These are phyloP conservation scores for Stratiomys singularior DNA, from an alignment of 2,888 invertebrate genomes.

Conservation along the genomic window DNA sequence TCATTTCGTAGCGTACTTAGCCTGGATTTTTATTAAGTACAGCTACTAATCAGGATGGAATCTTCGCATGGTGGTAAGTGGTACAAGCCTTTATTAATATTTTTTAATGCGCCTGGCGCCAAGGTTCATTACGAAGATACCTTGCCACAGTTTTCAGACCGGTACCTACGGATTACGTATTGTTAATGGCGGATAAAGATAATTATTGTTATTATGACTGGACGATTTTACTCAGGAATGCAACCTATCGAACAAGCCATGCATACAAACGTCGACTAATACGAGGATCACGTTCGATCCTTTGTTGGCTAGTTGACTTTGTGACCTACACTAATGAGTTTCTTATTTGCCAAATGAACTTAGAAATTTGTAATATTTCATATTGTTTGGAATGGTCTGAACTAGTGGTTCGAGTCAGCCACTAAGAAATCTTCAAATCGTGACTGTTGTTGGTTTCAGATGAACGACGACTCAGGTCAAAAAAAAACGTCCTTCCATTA, in stretches of 20 bases:
- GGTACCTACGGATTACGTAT: constrained; percentile 3
- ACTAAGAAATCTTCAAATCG: too few species aligned
- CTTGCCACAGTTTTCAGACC: background rate
- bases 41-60: constrained; percentile 13
- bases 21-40: constrained; percentile 11
- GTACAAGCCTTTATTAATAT: constrained; percentile 28
- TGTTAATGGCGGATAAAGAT: constrained; percentile 32
- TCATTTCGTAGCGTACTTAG: background rate
- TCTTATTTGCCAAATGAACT: background rate
- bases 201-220: constrained; percentile 28
- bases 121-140: constrained; percentile 7
- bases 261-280: background rate
- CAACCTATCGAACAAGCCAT: background rate
- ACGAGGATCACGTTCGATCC: background rate
- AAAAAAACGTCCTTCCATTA: too few species aligned
- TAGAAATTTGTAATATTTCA: too few species aligned
- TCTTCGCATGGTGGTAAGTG: constrained; percentile 31
- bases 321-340: background rate
- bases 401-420: too few species aligned
- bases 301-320: background rate
- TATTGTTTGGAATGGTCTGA: too few species aligned
- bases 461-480: too few species aligned
- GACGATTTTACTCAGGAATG: background rate
- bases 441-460: too few species aligned
- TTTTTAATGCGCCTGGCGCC: constrained; percentile 37